Evolutionary conservation across 2,113 vertebrate genomes (phyloP).

Genomic region (Tragelaphus buxtoni): DNA sequence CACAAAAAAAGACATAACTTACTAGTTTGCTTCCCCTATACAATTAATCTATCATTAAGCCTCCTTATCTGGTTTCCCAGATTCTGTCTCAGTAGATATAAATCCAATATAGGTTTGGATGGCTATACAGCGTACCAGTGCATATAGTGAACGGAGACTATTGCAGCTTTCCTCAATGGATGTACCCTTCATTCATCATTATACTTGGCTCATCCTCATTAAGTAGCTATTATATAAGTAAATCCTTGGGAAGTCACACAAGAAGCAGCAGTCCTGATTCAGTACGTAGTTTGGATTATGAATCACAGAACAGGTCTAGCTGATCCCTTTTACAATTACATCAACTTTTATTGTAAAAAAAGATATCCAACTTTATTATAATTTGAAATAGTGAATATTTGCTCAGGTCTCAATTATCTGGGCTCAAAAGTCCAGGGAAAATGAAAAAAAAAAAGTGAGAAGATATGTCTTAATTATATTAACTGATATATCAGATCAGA

Average conservation of each 20-base stretch:
- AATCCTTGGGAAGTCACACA: neutral
- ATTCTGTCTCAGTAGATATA: neutral
- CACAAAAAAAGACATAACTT: neutral
- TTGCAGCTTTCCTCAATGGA: neutral
- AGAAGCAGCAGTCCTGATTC: neutral
- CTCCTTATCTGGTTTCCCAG: neutral
- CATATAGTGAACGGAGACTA: neutral
- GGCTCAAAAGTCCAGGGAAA: neutral
- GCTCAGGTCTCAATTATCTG: neutral
- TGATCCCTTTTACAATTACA: neutral
- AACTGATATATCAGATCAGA: neutral
- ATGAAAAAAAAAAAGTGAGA: neutral
- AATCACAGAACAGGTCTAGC: neutral
- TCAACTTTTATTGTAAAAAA: neutral
- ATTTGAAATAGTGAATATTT: neutral
- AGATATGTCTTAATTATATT: neutral
- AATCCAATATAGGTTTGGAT: neutral
- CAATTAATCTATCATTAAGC: neutral
- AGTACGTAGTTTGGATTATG: neutral
- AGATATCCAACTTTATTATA: neutral
- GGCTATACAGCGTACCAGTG: neutral
- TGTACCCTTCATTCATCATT: neutral
- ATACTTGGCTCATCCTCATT: neutral
- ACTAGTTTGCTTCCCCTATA: neutral
- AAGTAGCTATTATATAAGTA: neutral